phyloP scores from a whole-genome alignment of 35 echinoderm and acorn worm genomes.

The Chiridota heheva region DNA sequence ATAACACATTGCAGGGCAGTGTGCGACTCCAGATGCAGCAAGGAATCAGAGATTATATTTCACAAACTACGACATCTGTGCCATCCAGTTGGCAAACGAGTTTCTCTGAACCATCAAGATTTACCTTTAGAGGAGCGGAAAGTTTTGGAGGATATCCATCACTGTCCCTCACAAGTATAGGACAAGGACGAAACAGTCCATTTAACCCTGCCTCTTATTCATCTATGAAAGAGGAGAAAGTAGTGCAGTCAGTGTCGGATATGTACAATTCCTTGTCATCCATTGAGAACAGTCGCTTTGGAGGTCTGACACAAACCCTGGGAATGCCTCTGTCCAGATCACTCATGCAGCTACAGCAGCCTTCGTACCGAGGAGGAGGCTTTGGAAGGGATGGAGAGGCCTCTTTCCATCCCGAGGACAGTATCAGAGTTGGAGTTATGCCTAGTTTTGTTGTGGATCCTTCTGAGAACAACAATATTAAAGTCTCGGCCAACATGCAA shows the following conservation, averaged over 20 bases:
- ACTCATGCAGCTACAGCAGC: slow-evolving; percentile 44
- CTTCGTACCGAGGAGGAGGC: slow-evolving; percentile 1
- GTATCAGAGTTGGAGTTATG: slow-evolving; percentile 4
- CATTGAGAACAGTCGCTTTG: too few relatives aligned
- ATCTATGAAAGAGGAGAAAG: slow-evolving; percentile 19
- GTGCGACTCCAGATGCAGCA: slow-evolving; percentile 36
- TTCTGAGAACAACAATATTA: slow-evolving; percentile 69
- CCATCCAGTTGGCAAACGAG: too few relatives aligned
- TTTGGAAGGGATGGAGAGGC: slow-evolving; percentile 9
- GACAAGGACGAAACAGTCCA: slow-evolving; percentile 33
- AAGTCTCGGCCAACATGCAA: slow-evolving; percentile 57
- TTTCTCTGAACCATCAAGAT: slow-evolving; percentile 16
- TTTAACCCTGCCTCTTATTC: slow-evolving; percentile 44
- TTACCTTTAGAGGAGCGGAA: slow-evolving; percentile 15
- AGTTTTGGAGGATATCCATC: slow-evolving; percentile 6
- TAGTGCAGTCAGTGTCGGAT: slow-evolving; percentile 13
- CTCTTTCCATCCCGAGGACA: neutral
- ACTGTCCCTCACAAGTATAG: slow-evolving; percentile 16
- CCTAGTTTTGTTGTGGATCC: slow-evolving; percentile 24
- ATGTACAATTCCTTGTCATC: slow-evolving; percentile 34
- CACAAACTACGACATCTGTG: too few relatives aligned
- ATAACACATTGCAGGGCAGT: neutral
- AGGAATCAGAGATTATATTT: slow-evolving; percentile 37
- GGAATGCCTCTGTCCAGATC: slow-evolving; percentile 26
- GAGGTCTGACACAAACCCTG: slow-evolving; percentile 24